These are phyloP conservation scores for Drosophila navojoa DNA, from an alignment of 1,140 invertebrate species.

Conservation along the genomic window DNA sequence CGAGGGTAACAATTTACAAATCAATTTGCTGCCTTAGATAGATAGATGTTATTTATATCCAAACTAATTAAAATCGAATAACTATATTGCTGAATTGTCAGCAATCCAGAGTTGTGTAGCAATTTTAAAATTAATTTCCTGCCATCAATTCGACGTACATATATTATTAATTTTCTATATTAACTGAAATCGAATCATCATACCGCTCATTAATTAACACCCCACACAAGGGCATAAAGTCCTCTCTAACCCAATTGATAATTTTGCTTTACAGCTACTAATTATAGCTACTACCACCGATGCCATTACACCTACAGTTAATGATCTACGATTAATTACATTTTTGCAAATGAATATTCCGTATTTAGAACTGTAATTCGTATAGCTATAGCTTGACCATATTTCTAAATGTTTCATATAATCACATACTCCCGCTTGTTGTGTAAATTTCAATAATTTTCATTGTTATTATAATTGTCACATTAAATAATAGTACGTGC, in stretches of 20 bases:
- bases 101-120: not conserved
- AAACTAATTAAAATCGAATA: not conserved
- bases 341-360: not conserved
- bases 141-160: not conserved
- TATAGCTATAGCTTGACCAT: slow-evolving; percentile 1
- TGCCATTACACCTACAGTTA: not conserved
- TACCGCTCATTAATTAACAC: not conserved
- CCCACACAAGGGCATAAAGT: not conserved
- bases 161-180: not conserved
- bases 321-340: not conserved
- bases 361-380: too few relatives aligned
- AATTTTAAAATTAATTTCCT: not conserved
- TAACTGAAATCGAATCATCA: not conserved
- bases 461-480: slow-evolving; percentile 16
- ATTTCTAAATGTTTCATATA: slow-evolving; percentile 18
- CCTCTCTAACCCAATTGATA: not conserved
- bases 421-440: slow-evolving; percentile 41
- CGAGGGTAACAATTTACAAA: not conserved
- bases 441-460: slow-evolving; percentile 47
- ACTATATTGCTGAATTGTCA: too few relatives aligned
- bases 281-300: not conserved
- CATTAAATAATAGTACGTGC: slow-evolving; percentile 51
- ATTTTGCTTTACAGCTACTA: not conserved
- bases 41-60: not conserved
- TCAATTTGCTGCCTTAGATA: too few relatives aligned